phyloP scores from a whole-genome alignment of 1,140 invertebrate species.

The Tetragonula clypearis region DNA sequence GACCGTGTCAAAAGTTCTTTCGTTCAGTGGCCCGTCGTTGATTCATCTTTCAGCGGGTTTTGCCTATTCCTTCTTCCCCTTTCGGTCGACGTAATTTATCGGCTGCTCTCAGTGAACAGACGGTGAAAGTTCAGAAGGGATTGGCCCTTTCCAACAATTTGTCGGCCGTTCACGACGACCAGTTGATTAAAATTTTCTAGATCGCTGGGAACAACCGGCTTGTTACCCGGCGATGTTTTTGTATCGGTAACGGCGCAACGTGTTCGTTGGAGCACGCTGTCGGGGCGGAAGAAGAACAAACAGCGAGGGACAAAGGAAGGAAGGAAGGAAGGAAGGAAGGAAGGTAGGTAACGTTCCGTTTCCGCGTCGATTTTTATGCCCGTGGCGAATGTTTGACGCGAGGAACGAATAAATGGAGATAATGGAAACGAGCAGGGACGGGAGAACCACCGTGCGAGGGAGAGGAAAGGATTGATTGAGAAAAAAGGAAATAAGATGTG shows the following conservation, averaged over 20 bases:
- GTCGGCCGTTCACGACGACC: not conserved
- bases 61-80: not conserved
- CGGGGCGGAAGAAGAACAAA: not conserved
- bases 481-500: not conserved
- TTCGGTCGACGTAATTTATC: slow-evolving; percentile 1
- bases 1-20: slow-evolving; percentile 11
- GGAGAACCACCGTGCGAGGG: not conserved
- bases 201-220: slow-evolving; percentile 2
- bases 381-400: slow-evolving; percentile 12
- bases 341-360: slow-evolving; percentile 1
- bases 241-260: not conserved
- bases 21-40: not conserved
- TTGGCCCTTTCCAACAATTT: not conserved
- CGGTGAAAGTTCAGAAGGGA: not conserved
- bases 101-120: not conserved
- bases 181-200: slow-evolving; percentile 36
- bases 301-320: not conserved
- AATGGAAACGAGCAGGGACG: slow-evolving; percentile 19
- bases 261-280: too few relatives aligned
- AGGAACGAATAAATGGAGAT: not conserved
- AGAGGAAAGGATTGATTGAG: not conserved
- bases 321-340: not conserved
- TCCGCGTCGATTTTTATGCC: slow-evolving; percentile 41
- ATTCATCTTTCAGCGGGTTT: not conserved
- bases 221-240: slow-evolving; percentile 30